Evolutionary conservation across 2,797 vertebrate genomes (phyloP), one percentile per base, ranked within the genome.

Genomic region (Sebastes hubbsi): DNA sequence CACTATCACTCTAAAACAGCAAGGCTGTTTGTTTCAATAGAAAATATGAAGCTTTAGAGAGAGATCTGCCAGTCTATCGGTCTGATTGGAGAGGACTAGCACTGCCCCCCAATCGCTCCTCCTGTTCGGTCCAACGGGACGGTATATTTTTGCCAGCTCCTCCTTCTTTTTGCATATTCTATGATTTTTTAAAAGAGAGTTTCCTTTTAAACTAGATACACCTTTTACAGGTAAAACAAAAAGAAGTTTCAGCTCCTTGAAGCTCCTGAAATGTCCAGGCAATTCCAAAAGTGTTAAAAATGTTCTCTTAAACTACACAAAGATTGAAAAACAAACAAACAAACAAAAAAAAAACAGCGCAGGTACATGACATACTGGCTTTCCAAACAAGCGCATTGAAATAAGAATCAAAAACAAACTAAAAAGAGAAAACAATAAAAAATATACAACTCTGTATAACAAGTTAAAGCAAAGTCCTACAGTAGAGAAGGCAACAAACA

Each of bases 381-480:
- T 95, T 95, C 67, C 95, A 94, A 97, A 96, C 95, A 94, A 97
- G 93, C 94, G 91, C 89, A 83, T 86, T 84, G 77, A 92, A 92
- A 87, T 81, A 78, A 95, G 94, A 94, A 95, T 94, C 60, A 73
- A 91, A 79, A 90, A 81, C 4, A 25, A 88, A 78, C 27, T 6
- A 36, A 83, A 88, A 82, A 72, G 72, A 79, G 61, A 73, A 92
- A 93, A 80, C 11, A 87, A 86, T 88, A 90, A 29, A 94, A 88
- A 97, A 97, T 96, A 96, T 97, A 97, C 96, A 97, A 96, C 95
- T 96, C 95, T 95, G 94, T 96, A 88, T 95, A 95, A 96, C 94
- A 95, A 96, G 96, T 95, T 96, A 97, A 94, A 98, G 97, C 96
- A 97, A 98, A 97, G 95, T 97, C 83, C 91, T 96, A 96, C 96